Evolutionary conservation across 2,888 invertebrate species (phyloP), one percentile per base, ranked within the genome.

Genomic region (Amiota communis): DNA sequence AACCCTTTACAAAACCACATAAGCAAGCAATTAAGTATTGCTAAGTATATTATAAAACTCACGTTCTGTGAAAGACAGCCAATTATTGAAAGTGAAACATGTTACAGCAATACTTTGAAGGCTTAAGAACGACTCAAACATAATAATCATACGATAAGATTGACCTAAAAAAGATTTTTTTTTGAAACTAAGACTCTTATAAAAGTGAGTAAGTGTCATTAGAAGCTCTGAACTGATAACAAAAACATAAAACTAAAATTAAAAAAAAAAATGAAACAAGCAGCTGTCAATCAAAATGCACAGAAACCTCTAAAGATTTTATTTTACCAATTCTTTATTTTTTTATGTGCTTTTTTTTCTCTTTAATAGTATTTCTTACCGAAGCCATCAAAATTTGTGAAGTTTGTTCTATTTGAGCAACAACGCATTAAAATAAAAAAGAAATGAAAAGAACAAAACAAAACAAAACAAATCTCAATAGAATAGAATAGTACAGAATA

Each of bases 81-180:
- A 57, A 13, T 17, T 17, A 67, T 67, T 67, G 67, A 67, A 67
- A 67, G 67, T 67, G 67, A 67, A 46, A 67, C 67, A 15, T 67
- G 67, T 17, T 49, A 51, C 49, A 51, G 51, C 20, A 67, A 51
- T 51, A 51, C 20, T 67, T 20, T 67, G 23, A 51, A 49, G 51
- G 67, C 67, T 67, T 67, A 63, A 57, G 57, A n/a, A 53, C 53
- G 8, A 53, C 8, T n/a, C 13, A n/a, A 12, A 53, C 1, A 53
- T 4, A 53, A 12, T 53, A n/a, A n/a, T 53, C 53, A 53, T 53
- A 53, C 4, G 82, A 80, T 83, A 86, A 83, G 83, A 81, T 82
- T 83, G 83, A 83, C 83, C 84, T 78, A 82, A 83, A 83, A 82
- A 82, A 36, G 36, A 6, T 6, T 36, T 23, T 23, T 23, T 23